Evolutionary conservation across 1,140 invertebrate genomes (phyloP), one percentile per base, ranked within the genome.

Genomic region (Brachionus manjavacas): DNA sequence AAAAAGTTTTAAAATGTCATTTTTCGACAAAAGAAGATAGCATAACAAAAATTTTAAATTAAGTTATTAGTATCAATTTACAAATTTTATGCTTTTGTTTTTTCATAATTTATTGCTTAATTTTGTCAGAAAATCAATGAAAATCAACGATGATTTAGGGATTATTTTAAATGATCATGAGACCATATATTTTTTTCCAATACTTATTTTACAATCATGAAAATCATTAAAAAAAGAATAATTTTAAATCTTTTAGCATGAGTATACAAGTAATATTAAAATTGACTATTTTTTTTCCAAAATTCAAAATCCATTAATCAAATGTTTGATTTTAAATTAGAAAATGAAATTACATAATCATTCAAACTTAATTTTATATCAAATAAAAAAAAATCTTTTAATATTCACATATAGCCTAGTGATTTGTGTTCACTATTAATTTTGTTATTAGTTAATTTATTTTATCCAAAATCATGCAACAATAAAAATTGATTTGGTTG

Each of bases 281-380:
- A 60, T 60, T 46, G 43, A 46, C 52, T 20, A 20, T 16, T 31
- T 68, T 68, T 31, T 68, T 70, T 70, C 14, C 25, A 25, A 16
- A 72, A 72, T 16, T 41, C 16, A 72, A 72, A 72, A 72, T 72
- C 35, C 68, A 72, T 72, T 72, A 72, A 72, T 72, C 68, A 72
- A 72, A 41, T 72, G 68, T 72, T 72, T 72, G 68, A 72, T 72
- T 72, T 68, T 12, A 68, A 72, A 39, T 39, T 72, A 41, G 39
- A 70, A 70, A 70, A 14, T 35, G 7, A 70, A 70, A 72, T 72
- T 72, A 72, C 68, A 72, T 72, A 72, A 72, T 20, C 39, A 41
- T 72, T 16, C 35, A 43, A 72, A 72, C n/a, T 41, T 60, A 41
- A 20, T 20, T 72, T 72, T 23, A 16, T 72, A 72, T 39, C 28